Conservation (phyloP, 2,113 vertebrate genomes). For the Pimephales promelas region DNA sequence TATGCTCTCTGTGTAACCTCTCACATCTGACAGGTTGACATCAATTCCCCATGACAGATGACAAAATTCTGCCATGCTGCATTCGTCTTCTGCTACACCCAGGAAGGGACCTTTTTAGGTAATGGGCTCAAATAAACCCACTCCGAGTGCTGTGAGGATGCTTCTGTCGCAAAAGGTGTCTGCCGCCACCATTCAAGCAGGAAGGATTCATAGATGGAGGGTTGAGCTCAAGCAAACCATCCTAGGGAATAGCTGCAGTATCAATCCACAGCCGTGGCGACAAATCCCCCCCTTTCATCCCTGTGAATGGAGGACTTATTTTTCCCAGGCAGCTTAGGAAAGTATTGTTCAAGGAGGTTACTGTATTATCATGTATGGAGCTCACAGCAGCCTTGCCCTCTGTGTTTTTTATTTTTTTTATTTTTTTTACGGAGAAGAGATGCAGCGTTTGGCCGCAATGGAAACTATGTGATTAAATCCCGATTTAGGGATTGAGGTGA, state of each 20-base stretch:
- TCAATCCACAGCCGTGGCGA: slow-evolving; percentile 62
- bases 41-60: slow-evolving; percentile 60
- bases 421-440: background rate
- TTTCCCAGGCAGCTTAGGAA: slow-evolving; percentile 66
- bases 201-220: slow-evolving; percentile 38
- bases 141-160: slow-evolving; percentile 36
- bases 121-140: slow-evolving; percentile 54
- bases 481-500: slow-evolving; percentile 30
- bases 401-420: no score
- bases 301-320: slow-evolving; percentile 65
- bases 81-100: slow-evolving; percentile 31
- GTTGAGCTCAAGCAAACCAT: slow-evolving; percentile 61
- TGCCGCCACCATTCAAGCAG: slow-evolving; percentile 43
- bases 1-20: slow-evolving; percentile 51
- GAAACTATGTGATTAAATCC: slow-evolving; percentile 44
- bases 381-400: slow-evolving; percentile 41
- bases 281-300: slow-evolving; percentile 64
- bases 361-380: slow-evolving; percentile 53
- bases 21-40: slow-evolving; percentile 50
- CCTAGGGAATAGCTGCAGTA: slow-evolving; percentile 63
- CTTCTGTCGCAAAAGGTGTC: slow-evolving; percentile 50
- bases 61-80: slow-evolving; percentile 52
- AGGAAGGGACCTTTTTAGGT: slow-evolving; percentile 42
- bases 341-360: slow-evolving; percentile 50
- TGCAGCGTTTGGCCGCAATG: slow-evolving; percentile 15